Evolutionary conservation across 2,888 invertebrate species (phyloP), one percentile per base, ranked within the genome.

Genomic region (Pseudolycoriella hygida): DNA sequence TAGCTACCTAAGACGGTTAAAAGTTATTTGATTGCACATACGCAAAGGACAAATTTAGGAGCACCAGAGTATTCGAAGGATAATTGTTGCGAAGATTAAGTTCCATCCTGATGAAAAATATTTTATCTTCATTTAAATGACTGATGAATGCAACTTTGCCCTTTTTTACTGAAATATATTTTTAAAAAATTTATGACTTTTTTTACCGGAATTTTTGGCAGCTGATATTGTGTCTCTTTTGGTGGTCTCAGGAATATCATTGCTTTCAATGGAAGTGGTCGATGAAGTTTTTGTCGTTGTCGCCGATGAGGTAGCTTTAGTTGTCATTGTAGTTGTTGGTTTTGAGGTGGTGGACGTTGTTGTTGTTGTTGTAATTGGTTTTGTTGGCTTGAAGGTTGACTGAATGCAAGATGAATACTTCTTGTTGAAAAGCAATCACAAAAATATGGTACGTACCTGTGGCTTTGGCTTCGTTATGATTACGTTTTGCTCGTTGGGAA

Each of bases 171-270:
- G 6, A 11, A 30, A 11, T 30, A 10, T 30, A 10, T 30, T 30
- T 30, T 30, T 30, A 30, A 30, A 30, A 30, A 30, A 30, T 30
- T 10, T 30, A 30, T 30, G 11, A 10, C 11, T 30, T 30, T 30
- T 30, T 34, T 31, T 25, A 55, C 70, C 69, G 49, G 57, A 59
- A 51, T 56, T 60, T 49, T 55, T 62, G 3, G 67, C 64, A 32
- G 69, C 66, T 2, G 68, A 62, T 0, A 68, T 66, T 0, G 66
- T 64, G 17, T 43, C 14, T 34, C 43, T 6, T 18, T 43, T 34
- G 17, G 34, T 30, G 32, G 30, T 34, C 12, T 32, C 34, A n/a
- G 34, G 18, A 60, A 59, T 3, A 57, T 59, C 20, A 48, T 49
- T 42, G 51, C 53, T 10, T 60, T 57, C 44, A 55, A 55, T 46